These are phyloP conservation scores for Xestobium rufovillosum DNA, from an alignment of 2,888 invertebrate genomes.

Conservation along the genomic window DNA sequence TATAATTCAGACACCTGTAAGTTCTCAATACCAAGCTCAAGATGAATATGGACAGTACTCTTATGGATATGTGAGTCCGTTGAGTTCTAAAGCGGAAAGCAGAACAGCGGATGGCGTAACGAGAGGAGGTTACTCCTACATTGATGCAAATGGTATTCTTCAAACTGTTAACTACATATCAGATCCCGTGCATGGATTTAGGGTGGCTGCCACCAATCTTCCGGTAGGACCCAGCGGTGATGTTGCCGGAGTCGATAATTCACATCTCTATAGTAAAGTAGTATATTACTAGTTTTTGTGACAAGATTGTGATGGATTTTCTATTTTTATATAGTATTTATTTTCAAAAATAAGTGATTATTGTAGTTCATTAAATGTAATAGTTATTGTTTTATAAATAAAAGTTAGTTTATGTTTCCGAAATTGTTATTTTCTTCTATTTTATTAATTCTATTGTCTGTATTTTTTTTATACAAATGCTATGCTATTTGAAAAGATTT, in stretches of 20 bases:
- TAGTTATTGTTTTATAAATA: no score
- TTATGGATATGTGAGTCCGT: slow-evolving; percentile 57
- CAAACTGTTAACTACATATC: slow-evolving; percentile 59
- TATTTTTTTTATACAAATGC: no score
- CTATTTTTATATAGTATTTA: no score
- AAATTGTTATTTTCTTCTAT: no score
- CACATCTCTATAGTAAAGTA: no score
- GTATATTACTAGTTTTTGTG: no score
- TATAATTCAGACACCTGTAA: slow-evolving; percentile 13
- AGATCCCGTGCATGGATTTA: slow-evolving; percentile 55
- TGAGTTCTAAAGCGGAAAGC: slow-evolving; percentile 56
- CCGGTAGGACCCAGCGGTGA: slow-evolving; percentile 39
- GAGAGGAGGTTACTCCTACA: slow-evolving; percentile 60
- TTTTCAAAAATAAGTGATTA: no score
- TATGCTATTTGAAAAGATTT: no score
- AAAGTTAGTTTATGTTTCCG: no score
- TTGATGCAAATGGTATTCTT: slow-evolving; percentile 57
- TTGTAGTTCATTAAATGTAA: no score
- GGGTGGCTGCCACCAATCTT: slow-evolving; percentile 58
- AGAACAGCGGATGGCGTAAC: slow-evolving; percentile 54
- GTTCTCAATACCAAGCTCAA: slow-evolving; percentile 45
- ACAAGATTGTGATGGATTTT: no score
- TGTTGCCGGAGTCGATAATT: slow-evolving; percentile 5
- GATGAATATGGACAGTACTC: slow-evolving; percentile 48
- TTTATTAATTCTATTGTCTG: no score